A percentile compares a stretch with the other conserved stretches of the same genome.
Conservation (phyloP, 2,888 invertebrate species). For the Meiosimyza decipiens region DNA sequence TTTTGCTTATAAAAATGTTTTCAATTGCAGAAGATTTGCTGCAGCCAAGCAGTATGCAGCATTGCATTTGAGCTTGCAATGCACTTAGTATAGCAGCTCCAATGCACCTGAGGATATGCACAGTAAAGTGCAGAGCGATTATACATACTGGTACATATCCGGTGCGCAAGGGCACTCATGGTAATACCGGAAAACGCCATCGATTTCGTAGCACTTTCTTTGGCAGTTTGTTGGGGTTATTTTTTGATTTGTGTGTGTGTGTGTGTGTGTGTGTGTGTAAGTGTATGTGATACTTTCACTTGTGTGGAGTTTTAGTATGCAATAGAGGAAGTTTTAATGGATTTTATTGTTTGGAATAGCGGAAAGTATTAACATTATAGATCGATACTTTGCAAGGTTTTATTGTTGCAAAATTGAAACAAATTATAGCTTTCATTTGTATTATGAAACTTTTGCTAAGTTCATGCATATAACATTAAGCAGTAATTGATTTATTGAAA, state of each 20-base stretch:
- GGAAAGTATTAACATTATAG: no score
- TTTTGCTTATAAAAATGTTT: slow-evolving; percentile 35
- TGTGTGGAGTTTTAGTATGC: neutral
- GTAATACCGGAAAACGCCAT: slow-evolving; percentile 16
- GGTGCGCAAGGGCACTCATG: neutral
- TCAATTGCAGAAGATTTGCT: slow-evolving; percentile 31
- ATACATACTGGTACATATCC: neutral
- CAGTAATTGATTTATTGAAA: no score
- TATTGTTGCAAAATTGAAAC: no score
- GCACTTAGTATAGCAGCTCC: no score
- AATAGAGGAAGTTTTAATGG: no score
- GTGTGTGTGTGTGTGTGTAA: neutral
- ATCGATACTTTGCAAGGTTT: no score
- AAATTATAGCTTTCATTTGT: no score
- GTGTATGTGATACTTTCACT: neutral
- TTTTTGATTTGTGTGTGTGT: neutral
- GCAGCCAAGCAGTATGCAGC: neutral
- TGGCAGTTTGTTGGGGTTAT: neutral
- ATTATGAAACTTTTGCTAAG: no score
- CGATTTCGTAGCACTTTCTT: neutral
- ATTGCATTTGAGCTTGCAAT: neutral
- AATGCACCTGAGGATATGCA: slow-evolving; percentile 22
- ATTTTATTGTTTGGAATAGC: no score
- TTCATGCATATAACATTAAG: no score
- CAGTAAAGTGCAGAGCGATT: neutral